Base-by-base conservation (phyloP, 2,888 invertebrate genomes). In the Asteroscopus sphinx region DNA sequence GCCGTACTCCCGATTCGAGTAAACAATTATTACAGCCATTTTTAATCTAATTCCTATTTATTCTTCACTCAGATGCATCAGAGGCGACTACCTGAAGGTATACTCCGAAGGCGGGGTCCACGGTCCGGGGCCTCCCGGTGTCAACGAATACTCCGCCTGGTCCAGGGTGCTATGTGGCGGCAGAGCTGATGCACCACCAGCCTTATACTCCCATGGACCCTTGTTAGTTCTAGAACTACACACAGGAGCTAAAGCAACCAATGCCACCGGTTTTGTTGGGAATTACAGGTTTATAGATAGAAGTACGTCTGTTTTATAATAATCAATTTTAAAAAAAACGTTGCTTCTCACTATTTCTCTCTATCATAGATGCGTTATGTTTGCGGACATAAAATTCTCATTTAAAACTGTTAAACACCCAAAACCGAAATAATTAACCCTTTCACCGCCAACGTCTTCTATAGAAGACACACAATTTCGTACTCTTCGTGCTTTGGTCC, bases 111-210 rank as follows among this genome's bases (percentile, higher is more conserved):
- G 97, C 68, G 96, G 96, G 9, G 95, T 96, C 47, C 97, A 97
- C 79, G 95, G 96, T 0, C 93, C 93, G 0, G 93, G 93, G 0
- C 95, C 97, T 55, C 97, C 97, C 64, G 95, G 95, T 3, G 96
- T 97, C 77, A 97, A 97, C 86, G 97, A 97, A 83, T 96, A 96
- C 83, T 97, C 97, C 0, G 96, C 96, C n/a, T 97, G 96, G 96
- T 96, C 97, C 37, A 95, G 95, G 28, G 91, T 96, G 9, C 91
- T 97, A 33, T 97, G 97, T 80, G 97, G 97, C 1, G 95, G 95
- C 69, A 90, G 96, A 76, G 93, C 93, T n/a, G 96, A 97, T 80
- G 95, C 96, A 40, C 97, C 97, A 37, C 96, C 96, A 70, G 95
- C 96, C 5, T 88, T 97, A 47, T 97, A 96, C 92, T 97, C 97